Evolutionary conservation across 2,113 vertebrate genomes (phyloP), one percentile per base, ranked within the genome.

Genomic region (Spilogale gracilis): DNA sequence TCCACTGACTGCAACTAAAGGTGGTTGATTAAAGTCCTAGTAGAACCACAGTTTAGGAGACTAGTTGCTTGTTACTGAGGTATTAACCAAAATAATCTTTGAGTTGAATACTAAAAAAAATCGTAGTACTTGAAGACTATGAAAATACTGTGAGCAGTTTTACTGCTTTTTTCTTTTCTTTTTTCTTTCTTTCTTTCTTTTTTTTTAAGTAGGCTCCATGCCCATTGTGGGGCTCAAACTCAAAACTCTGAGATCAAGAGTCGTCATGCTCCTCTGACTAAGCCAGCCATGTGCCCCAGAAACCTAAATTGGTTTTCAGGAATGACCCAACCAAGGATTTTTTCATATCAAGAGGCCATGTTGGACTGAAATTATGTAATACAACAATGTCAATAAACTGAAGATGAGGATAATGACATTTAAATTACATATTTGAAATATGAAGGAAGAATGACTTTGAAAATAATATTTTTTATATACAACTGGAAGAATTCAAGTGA

Each of bases 361-460:
- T 74, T 95, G 43, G 48, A 69, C 71, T 82, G 25, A 91, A 95
- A 8, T 7, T 89, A 52, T 48, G 17, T 80, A 81, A 81, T 87
- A n/a, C 38, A 94, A 2, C 90, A 94, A 94, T 69, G 17, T 78
- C 81, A 73, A 1, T 91, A 88, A 78, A 83, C 21, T 92, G n/a
- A 67, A 92, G 25, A 65, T 71, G 32, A 93, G 45, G 67, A 82
- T 95, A 82, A 86, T 92, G 91, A 86, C 52, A 78, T 87, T 97
- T 89, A 86, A 90, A 65, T 89, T 45, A 58, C 50, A 82, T 92
- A 43, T 96, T 61, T 96, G 79, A 38, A 92, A 90, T 78, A 88
- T 48, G 65, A 84, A 20, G 74, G 94, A 94, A 78, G 50, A 84
- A 6, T 81, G 32, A 82, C 56, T 73, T 86, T 93, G 27, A 95